Evolutionary conservation across 2,888 invertebrate species (phyloP).

Genomic region (Apodemia duryi): DNA sequence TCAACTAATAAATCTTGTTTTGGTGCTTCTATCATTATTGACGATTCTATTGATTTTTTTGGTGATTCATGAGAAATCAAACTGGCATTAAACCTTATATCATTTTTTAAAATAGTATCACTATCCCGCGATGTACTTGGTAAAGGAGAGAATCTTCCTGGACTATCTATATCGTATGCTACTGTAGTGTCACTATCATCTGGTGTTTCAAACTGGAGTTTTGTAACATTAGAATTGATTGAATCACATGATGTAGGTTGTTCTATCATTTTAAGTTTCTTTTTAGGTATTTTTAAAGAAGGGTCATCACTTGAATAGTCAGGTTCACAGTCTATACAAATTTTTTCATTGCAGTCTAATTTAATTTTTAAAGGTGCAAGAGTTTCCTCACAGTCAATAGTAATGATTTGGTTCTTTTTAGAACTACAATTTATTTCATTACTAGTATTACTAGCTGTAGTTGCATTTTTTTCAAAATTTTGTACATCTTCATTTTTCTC

Average conservation of each 20-base stretch:
- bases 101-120: slow-evolving; percentile 44
- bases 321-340: slow-evolving; percentile 5
- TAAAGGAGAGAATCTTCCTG: slow-evolving; percentile 41
- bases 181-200: slow-evolving; percentile 37
- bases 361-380: not conserved
- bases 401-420: not conserved
- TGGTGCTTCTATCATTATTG: not conserved
- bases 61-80: not conserved
- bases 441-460: no score
- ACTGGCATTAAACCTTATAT: slow-evolving; percentile 42
- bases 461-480: not conserved
- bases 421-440: not conserved
- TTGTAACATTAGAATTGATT: not conserved
- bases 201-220: not conserved
- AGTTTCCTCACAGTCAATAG: not conserved
- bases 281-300: not conserved
- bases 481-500: not conserved
- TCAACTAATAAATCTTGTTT: slow-evolving; percentile 26
- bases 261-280: not conserved
- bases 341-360: not conserved
- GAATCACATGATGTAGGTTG: not conserved
- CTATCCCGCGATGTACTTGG: slow-evolving; percentile 51
- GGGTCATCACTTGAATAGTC: slow-evolving; percentile 3
- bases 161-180: slow-evolving; percentile 29
- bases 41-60: not conserved